phyloP scores from a whole-genome alignment of 1,140 invertebrate species.

The Macrocentrus cingulum region DNA sequence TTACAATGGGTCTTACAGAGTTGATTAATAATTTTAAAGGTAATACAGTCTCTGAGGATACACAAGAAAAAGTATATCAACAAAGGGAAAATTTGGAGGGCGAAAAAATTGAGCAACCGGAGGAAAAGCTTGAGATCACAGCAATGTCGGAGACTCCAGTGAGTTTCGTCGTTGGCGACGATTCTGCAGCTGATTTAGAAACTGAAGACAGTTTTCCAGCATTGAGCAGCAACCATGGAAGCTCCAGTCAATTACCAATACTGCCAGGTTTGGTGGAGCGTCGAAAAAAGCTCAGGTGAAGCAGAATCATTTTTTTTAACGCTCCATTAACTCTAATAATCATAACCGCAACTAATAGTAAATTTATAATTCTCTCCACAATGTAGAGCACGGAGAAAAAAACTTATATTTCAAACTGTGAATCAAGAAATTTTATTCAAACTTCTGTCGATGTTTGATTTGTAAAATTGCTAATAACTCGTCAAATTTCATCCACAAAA shows the following conservation, averaged over 20 bases:
- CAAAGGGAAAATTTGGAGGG: not conserved
- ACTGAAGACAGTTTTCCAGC: conserved; percentile 58
- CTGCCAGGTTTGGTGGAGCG: conserved; percentile 58
- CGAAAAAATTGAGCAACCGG: no score
- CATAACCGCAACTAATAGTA: no score
- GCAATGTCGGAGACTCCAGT: conserved; percentile 52
- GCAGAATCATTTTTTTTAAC: conserved; percentile 24
- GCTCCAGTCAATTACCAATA: conserved; percentile 35
- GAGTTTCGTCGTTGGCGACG: conserved; percentile 59
- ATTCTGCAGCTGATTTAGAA: conserved; percentile 46
- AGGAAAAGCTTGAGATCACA: not conserved
- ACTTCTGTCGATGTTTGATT: no score
- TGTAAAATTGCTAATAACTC: no score
- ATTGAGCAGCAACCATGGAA: conserved; percentile 30
- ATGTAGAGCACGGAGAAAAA: no score
- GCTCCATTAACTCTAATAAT: no score
- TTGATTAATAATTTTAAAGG: conserved; percentile 42
- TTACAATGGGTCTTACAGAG: no score
- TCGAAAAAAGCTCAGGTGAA: conserved; percentile 60
- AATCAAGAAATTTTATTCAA: no score
- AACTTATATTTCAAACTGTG: no score
- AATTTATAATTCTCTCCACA: no score
- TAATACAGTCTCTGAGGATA: conserved; percentile 36
- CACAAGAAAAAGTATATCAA: conserved; percentile 1
- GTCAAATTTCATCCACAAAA: no score